These are phyloP conservation scores for Pristionchus japonicus DNA, from an alignment of 2,888 invertebrate species.

Conservation along the genomic window DNA sequence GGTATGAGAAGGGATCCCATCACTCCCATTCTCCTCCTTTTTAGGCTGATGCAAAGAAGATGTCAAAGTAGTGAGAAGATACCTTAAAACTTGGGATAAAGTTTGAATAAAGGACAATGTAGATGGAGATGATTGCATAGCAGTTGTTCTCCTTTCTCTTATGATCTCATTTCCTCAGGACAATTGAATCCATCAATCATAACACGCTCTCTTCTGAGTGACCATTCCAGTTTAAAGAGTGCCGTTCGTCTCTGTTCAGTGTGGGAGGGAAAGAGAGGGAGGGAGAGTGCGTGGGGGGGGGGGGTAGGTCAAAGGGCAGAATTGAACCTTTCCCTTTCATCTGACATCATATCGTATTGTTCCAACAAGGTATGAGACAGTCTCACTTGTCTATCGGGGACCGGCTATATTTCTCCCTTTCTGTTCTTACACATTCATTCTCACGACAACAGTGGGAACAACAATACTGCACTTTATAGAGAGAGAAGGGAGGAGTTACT, in stretches of 20 bases:
- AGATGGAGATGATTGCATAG: not conserved
- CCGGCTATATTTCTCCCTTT: not conserved
- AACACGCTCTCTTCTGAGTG: not conserved
- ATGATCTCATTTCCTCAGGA: not conserved
- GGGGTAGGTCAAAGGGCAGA: not conserved
- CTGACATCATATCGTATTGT: constrained; percentile 3
- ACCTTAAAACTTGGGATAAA: not conserved
- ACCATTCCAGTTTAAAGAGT: not conserved
- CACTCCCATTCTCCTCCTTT: not conserved
- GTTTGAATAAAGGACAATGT: not conserved
- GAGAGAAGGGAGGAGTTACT: constrained; percentile 5
- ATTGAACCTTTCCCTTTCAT: not conserved
- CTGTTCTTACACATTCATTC: not conserved
- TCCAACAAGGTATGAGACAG: not conserved
- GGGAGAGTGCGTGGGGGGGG: not conserved
- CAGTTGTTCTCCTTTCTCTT: not conserved
- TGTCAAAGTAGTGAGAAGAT: not conserved
- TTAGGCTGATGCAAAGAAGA: not conserved
- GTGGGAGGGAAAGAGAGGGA: not conserved
- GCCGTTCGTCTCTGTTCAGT: not conserved
- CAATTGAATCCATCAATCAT: not conserved
- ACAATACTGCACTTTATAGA: constrained; percentile 10
- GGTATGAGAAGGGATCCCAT: not conserved
- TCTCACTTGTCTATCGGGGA: not conserved
- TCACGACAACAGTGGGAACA: not conserved